Percentiles rank a stretch among this genome's conserved stretches.
Evolutionary conservation across 2,113 vertebrate genomes (phyloP).

Genomic region (Nyctibius bracteatus): DNA sequence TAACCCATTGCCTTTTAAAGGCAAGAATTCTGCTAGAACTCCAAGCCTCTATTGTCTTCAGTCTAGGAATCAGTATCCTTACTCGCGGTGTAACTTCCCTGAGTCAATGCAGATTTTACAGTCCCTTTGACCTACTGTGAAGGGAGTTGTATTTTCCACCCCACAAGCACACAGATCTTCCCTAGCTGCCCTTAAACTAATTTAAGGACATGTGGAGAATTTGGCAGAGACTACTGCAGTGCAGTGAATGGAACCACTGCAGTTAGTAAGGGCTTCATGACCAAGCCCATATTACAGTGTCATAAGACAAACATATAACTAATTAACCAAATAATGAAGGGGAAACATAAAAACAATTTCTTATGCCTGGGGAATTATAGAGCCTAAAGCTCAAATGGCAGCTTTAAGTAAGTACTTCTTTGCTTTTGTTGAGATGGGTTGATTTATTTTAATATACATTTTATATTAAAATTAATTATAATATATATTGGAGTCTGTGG

Average conservation of each 20-base stretch:
- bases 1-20: background rate
- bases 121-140: background rate
- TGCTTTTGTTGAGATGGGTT: slow-evolving; percentile 15
- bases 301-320: slow-evolving; percentile 37
- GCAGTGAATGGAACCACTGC: slow-evolving; percentile 1
- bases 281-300: background rate
- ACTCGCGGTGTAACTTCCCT: background rate
- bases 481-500: slow-evolving; percentile 54
- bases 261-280: background rate
- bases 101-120: background rate
- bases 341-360: background rate
- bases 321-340: slow-evolving; percentile 39
- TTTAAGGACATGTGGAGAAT: background rate
- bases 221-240: background rate
- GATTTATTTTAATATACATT: slow-evolving; percentile 38
- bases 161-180: background rate
- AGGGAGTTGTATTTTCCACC: background rate
- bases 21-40: background rate
- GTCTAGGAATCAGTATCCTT: background rate
- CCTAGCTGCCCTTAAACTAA: background rate
- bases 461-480: slow-evolving; percentile 60
- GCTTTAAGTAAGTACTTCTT: slow-evolving; percentile 3
- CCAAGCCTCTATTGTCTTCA: background rate
- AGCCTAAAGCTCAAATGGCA: background rate
- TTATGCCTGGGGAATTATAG: background rate